Conservation (phyloP, 2,797 vertebrate species). For the Petrocephalus schoutedeni region DNA sequence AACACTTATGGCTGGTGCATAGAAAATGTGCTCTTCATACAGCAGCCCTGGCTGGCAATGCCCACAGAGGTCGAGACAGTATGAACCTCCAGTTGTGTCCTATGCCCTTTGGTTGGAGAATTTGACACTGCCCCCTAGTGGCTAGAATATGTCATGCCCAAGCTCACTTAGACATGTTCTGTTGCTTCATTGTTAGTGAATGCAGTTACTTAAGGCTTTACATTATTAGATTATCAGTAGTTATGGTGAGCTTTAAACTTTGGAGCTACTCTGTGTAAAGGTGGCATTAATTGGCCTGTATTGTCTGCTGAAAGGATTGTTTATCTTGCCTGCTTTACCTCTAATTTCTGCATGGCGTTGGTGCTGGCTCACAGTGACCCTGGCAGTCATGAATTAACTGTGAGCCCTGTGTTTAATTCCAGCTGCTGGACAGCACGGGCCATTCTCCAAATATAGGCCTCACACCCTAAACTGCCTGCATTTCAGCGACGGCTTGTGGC, state of each 20-base stretch:
- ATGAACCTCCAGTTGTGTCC: not conserved
- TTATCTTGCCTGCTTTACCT: not conserved
- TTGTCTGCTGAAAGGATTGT: not conserved
- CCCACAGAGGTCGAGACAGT: not conserved
- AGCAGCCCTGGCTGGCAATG: not conserved
- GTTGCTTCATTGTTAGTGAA: not conserved
- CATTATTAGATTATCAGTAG: not conserved
- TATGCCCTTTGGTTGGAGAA: not conserved
- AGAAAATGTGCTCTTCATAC: not conserved
- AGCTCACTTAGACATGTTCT: not conserved
- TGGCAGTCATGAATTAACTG: not conserved
- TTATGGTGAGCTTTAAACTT: too few species aligned
- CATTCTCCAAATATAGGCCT: not conserved
- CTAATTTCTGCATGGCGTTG: not conserved
- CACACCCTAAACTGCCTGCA: not conserved
- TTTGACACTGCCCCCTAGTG: slow-evolving; percentile 29
- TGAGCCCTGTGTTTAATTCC: not conserved
- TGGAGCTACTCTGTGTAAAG: too few species aligned
- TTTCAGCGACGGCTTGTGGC: slow-evolving; percentile 25
- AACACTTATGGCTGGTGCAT: not conserved
- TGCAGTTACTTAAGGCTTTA: not conserved
- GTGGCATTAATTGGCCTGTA: too few species aligned
- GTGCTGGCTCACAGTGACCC: not conserved
- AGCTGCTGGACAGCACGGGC: not conserved
- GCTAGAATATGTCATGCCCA: not conserved